These are phyloP conservation scores for Philantomba maxwellii DNA, from an alignment of 2,113 vertebrate genomes.

Conservation along the genomic window DNA sequence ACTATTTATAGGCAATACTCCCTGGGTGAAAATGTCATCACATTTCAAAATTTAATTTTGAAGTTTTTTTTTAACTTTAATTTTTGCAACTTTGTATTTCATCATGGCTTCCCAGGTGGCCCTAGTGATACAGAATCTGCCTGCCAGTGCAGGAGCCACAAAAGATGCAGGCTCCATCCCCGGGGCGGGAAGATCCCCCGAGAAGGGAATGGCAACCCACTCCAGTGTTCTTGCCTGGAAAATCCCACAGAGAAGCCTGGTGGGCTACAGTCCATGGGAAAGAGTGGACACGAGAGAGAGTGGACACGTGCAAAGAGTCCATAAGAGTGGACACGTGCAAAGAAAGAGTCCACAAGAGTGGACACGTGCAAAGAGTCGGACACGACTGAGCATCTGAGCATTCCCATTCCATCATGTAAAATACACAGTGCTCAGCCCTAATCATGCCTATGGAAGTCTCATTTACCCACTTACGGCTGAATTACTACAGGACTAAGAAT, in stretches of 20 bases:
- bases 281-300: too few species aligned
- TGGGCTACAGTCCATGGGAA: rapidly evolving
- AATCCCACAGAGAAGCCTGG: too few species aligned
- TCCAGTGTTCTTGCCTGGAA: too few species aligned
- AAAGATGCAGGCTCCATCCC: rapidly evolving
- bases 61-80: not conserved
- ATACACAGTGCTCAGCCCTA: not conserved
- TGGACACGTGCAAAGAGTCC: too few species aligned
- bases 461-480: not conserved
- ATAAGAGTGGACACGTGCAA: too few species aligned
- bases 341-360: too few species aligned
- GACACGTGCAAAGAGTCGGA: not conserved
- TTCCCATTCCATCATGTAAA: not conserved
- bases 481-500: not conserved
- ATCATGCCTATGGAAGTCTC: not conserved
- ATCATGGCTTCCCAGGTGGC: not conserved
- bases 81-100: not conserved
- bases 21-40: not conserved
- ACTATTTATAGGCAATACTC: not conserved
- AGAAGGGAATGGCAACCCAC: too few species aligned
- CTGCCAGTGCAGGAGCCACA: not conserved
- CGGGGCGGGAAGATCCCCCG: not conserved
- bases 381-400: not conserved
- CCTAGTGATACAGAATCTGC: not conserved
- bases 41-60: not conserved